Conservation (phyloP, 2,888 invertebrate genomes). For the Phlogophora meticulosa region DNA sequence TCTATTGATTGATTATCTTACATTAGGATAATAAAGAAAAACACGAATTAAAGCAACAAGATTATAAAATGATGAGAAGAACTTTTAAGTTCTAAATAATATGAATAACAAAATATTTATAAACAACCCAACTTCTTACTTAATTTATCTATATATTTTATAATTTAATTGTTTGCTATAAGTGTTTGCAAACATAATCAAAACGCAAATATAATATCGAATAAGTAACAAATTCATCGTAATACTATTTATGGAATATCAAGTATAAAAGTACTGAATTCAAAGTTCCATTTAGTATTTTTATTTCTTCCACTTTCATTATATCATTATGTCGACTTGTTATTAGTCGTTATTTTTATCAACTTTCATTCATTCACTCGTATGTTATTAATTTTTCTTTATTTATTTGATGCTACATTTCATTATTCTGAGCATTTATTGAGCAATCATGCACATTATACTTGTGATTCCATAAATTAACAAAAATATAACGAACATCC, state of each 20-base stretch:
- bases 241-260: conserved; percentile 51
- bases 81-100: conserved; percentile 34
- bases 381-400: conserved; percentile 25
- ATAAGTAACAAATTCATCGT: conserved; percentile 35
- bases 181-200: conserved; percentile 37
- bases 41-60: conserved; percentile 32
- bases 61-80: conserved; percentile 32
- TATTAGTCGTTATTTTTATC: conserved; percentile 27
- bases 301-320: conserved; percentile 30
- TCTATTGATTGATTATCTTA: conserved; percentile 65
- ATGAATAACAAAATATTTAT: conserved; percentile 41
- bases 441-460: conserved; percentile 55
- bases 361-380: conserved; percentile 36
- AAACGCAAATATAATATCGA: conserved; percentile 32
- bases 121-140: conserved; percentile 32
- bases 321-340: conserved; percentile 32
- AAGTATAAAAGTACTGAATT: conserved; percentile 51
- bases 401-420: conserved; percentile 54
- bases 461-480: conserved; percentile 55
- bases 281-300: conserved; percentile 18
- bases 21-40: conserved; percentile 30
- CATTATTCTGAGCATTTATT: conserved; percentile 48
- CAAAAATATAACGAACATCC: conserved; percentile 27
- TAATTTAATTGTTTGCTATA: conserved; percentile 44
- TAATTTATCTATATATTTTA: conserved; percentile 34